Conservation (phyloP, 2,888 invertebrate genomes). For the Heliconius hortense region DNA sequence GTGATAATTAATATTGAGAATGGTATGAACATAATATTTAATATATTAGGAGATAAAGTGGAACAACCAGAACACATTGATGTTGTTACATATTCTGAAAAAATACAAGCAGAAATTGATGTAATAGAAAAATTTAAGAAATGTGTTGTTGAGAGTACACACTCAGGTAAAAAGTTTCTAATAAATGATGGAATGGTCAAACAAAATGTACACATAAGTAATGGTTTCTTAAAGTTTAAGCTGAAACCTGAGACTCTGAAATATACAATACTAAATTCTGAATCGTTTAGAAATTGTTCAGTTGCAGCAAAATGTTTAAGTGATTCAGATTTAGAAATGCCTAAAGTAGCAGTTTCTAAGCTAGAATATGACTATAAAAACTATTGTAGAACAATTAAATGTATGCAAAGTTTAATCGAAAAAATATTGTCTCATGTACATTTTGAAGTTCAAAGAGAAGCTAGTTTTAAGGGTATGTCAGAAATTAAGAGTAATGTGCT, state of each 20-base stretch:
- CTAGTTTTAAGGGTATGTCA: constrained; percentile 66
- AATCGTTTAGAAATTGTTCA: constrained; percentile 77
- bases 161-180: constrained; percentile 74
- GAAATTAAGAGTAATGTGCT: constrained; percentile 75
- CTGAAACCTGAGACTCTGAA: constrained; percentile 72
- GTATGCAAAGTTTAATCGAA: constrained; percentile 68
- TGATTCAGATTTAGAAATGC: constrained; percentile 58
- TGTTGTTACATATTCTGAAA: constrained; percentile 72
- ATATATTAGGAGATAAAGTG: constrained; percentile 62
- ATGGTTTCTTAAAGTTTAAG: constrained; percentile 67
- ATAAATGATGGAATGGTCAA: constrained; percentile 80
- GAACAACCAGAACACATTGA: constrained; percentile 75
- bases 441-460: constrained; percentile 72
- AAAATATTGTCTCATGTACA: constrained; percentile 64
- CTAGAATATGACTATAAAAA: constrained; percentile 69
- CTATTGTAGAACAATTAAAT: constrained; percentile 77
- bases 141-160: constrained; percentile 75
- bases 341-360: constrained; percentile 54
- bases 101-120: constrained; percentile 58
- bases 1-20: constrained; percentile 77
- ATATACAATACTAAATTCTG: constrained; percentile 76
- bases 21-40: constrained; percentile 81
- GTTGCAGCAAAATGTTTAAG: constrained; percentile 66
- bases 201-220: constrained; percentile 65
- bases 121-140: constrained; percentile 76